Evolutionary conservation across 2,797 vertebrate genomes (phyloP).

Genomic region (Gallinago nigripennis): DNA sequence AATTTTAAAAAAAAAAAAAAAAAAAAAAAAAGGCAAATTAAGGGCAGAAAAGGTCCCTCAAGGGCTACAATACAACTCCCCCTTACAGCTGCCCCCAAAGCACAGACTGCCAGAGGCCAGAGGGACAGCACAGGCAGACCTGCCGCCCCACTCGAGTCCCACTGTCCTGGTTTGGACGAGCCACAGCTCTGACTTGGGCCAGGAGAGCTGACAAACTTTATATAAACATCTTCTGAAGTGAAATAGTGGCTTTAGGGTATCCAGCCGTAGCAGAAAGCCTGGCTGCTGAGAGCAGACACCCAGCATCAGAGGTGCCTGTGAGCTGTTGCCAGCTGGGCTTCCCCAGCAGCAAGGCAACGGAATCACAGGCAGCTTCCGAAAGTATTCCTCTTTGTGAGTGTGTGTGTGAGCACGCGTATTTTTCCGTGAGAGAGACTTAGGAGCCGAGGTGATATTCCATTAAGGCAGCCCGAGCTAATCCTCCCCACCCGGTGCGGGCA

Average conservation of each 20-base stretch:
- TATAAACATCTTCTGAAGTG: neutral
- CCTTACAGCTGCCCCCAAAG: neutral
- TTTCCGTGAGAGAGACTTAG: neutral
- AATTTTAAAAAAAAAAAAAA: neutral
- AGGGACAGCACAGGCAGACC: accelerated
- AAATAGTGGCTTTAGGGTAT: neutral
- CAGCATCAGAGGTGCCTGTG: neutral
- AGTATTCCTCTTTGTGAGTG: neutral
- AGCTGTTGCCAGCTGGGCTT: neutral
- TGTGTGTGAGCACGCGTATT: neutral
- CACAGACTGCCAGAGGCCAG: neutral
- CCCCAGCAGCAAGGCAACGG: neutral
- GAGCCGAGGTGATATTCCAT: conserved; percentile 11
- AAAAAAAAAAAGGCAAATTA: neutral
- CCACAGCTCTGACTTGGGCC: accelerated
- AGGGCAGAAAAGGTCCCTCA: neutral
- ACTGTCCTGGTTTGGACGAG: neutral
- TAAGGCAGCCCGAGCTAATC: neutral
- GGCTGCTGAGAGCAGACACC: neutral
- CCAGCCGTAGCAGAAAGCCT: neutral
- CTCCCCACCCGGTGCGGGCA: neutral
- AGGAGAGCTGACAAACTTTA: neutral
- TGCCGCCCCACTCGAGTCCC: accelerated
- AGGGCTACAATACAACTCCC: accelerated
- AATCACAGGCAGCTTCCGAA: neutral